Base-by-base conservation (phyloP, 2,113 vertebrate genomes). In the Lipophrys pholis region DNA sequence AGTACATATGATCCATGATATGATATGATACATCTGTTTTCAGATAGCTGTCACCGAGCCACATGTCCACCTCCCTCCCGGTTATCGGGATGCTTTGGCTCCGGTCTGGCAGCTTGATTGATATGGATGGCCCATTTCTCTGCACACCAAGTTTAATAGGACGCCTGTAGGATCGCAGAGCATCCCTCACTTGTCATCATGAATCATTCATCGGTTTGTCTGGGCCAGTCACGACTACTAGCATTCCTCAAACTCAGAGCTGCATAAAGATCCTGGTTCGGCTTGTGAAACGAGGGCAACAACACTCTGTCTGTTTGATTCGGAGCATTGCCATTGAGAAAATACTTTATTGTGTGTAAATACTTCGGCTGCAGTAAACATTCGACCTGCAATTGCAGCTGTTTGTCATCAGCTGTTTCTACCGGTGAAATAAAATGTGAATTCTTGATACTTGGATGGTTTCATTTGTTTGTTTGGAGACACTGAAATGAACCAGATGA, bases 171-270 rank as follows among this genome's bases (percentile, higher is more conserved):
- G 48, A 66, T 74, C 54, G 14, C 30, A 51, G 57, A 4, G 49
- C 68, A 55, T 45, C 61, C 12, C 14, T 60, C 16, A 5, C 16
- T 35, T 11, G 0, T 63, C 60, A 42, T 60, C 76, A 50, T 72
- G 61, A 82, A 56, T 80, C 79, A 66, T 69, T 78, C 30, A 73
- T 82, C 46, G 76, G 71, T 69, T 48, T 68, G 35, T 43, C 11
- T 9, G 51, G 17, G 16, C 8, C 35, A 11, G 42, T 42, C 30
- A 12, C 54, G 51, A 73, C 50, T 70, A 55, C 43, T 42, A 70
- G 65, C 74, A 76, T 83, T 83, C 74, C 71, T 70, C 36, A 52
- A 30, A 68, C 45, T 65, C 68, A 73, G 39, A 60, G 51, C 59
- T 8, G 49, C 48, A 66, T 30, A 60, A 78, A 46, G 58, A 67